Percentiles rank a stretch among this genome's conserved stretches.
phyloP scores from a whole-genome alignment of 2,113 vertebrate genomes.

The Gymnogyps californianus region DNA sequence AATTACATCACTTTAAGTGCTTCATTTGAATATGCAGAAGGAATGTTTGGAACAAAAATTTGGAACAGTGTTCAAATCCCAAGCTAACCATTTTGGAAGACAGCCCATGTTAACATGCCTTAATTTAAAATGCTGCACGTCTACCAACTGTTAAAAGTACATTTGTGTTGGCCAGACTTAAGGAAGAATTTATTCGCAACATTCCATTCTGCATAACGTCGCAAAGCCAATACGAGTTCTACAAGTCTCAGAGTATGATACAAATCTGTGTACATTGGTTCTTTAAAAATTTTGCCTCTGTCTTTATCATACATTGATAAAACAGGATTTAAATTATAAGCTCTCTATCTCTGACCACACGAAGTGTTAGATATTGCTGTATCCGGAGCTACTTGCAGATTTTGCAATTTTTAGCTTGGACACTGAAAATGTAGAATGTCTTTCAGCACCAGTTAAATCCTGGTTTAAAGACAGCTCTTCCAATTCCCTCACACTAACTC shows the following conservation, averaged over 20 bases:
- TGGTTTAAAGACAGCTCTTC: background rate
- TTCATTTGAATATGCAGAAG: background rate
- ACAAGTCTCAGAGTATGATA: background rate
- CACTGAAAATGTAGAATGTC: background rate
- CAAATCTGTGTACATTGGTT: background rate
- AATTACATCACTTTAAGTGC: background rate
- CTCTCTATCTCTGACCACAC: background rate
- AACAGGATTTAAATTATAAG: background rate
- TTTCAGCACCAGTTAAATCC: background rate
- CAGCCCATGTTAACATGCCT: constrained; percentile 22
- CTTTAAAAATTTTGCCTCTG: background rate
- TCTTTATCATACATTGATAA: background rate
- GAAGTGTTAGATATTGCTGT: background rate
- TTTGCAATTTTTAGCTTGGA: background rate
- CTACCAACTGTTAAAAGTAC: constrained; percentile 31
- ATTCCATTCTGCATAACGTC: background rate
- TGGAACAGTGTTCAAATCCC: background rate
- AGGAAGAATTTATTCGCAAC: constrained; percentile 37
- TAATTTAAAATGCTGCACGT: background rate
- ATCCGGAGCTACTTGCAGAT: background rate
- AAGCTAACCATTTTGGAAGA: constrained; percentile 13
- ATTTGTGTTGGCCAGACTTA: constrained; percentile 26
- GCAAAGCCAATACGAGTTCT: background rate
- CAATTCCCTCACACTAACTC: background rate
- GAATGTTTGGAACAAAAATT: background rate